These are phyloP conservation scores for Eristalis pertinax DNA, from an alignment of 2,888 invertebrate species.

Conservation along the genomic window DNA sequence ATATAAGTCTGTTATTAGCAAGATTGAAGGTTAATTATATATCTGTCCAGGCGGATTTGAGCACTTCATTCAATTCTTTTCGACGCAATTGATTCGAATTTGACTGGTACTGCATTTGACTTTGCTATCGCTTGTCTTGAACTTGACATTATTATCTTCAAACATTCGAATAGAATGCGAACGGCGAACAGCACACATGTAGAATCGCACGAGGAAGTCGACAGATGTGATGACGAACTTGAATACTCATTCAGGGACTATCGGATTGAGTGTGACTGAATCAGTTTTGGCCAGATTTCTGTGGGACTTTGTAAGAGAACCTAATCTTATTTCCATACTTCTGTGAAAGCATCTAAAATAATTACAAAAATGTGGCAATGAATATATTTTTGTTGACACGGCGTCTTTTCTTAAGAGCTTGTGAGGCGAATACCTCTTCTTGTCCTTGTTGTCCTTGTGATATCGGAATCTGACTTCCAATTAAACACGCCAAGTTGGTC, in stretches of 20 bases:
- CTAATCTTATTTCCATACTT: too few species aligned
- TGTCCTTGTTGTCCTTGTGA: too few species aligned
- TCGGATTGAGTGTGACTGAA: not conserved
- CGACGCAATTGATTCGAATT: not conserved
- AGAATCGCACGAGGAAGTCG: not conserved
- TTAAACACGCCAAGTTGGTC: too few species aligned
- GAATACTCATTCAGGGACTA: not conserved
- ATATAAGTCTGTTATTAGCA: not conserved
- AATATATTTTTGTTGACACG: too few species aligned
- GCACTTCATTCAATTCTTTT: not conserved
- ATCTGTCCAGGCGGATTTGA: not conserved
- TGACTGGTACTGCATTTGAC: not conserved
- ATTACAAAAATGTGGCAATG: too few species aligned
- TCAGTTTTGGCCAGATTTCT: not conserved
- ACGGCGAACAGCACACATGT: not conserved
- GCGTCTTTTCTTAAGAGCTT: too few species aligned
- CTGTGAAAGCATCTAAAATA: not conserved
- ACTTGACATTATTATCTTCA: slow-evolving; percentile 7
- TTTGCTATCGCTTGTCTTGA: slow-evolving; percentile 10
- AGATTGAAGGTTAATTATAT: not conserved
- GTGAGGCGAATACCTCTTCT: too few species aligned
- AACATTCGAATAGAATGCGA: not conserved
- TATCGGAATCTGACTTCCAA: too few species aligned
- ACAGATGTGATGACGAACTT: not conserved
- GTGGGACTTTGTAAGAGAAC: not conserved